A percentile compares a stretch with the other conserved stretches of the same genome.
Conservation (phyloP, 2,888 invertebrate genomes). For the Harmothoe impar region DNA sequence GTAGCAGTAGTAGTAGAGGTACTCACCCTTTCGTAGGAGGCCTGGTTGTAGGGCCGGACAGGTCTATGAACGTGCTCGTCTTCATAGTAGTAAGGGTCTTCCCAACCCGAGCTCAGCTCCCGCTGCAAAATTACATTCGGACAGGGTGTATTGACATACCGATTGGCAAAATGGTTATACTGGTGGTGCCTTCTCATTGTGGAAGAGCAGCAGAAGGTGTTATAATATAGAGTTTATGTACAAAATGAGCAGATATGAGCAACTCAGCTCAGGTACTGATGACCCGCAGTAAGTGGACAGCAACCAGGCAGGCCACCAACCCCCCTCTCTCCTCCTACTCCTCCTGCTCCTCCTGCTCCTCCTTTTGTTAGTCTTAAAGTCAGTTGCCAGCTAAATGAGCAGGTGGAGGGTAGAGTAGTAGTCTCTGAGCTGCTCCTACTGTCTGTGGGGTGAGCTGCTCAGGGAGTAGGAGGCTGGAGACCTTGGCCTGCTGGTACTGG, state of each 20-base stretch:
- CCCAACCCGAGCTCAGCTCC: slow-evolving; percentile 54
- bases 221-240: too few species aligned
- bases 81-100: slow-evolving; percentile 41
- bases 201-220: not conserved
- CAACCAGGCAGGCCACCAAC: not conserved
- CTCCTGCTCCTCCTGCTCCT: not conserved
- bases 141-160: not conserved
- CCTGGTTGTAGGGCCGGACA: slow-evolving; percentile 32
- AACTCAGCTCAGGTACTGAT: too few species aligned
- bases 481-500: too few species aligned
- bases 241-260: too few species aligned
- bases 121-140: slow-evolving; percentile 45
- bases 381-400: too few species aligned
- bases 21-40: slow-evolving; percentile 43
- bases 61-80: not conserved
- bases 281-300: slow-evolving; percentile 11
- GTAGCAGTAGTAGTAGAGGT: not conserved
- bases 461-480: too few species aligned
- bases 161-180: too few species aligned
- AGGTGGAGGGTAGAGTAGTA: too few species aligned
- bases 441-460: too few species aligned
- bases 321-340: not conserved
- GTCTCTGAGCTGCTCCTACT: too few species aligned
- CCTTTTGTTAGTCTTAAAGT: too few species aligned
- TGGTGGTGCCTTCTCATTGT: not conserved